Evolutionary conservation across 2,888 invertebrate genomes (phyloP), one percentile per base, ranked within the genome.

Genomic region (Epinotia ramella): DNA sequence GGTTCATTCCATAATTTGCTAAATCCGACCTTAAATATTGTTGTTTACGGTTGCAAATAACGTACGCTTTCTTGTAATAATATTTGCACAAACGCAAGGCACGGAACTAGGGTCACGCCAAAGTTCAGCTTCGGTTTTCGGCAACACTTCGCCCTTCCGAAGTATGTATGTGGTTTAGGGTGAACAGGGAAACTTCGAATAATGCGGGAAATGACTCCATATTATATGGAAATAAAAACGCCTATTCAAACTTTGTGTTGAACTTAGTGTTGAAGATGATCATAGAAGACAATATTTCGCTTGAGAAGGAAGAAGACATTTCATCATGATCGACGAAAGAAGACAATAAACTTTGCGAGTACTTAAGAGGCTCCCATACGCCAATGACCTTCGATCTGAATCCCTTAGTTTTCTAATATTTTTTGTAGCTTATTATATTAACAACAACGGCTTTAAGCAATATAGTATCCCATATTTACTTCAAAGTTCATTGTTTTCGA

Each of bases 91-190:
- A 72, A 56, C 72, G 59, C 63, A 69, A 64, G 57, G 28, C 40
- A 9, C 40, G 57, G 46, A 57, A 66, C 49, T 20, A 63, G 44
- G 63, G 28, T 28, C 44, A 44, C 57, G 44, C 57, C n/a, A 46
- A 62, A 67, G 5, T 53, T 80, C 82, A 79, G 79, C 82, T 73
- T 81, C 80, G 80, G 80, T 69, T 76, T 73, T 75, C 78, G 80
- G 71, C 53, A 59, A 46, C 9, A 9, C 16, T 7, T 53, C 7
- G 62, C 62, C 16, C 33, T 62, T 16, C n/a, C 16, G 12, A 20
- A 68, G 59, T 46, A 44, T 53, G 53, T 53, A 24, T 16, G 67
- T 44, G 18, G 59, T 12, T 69, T 69, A 20, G 18, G n/a, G 69
- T 60, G 44, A 60, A 57, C 46, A 33, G 57, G 78, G 24, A 70